Conservation (phyloP, 2,888 invertebrate genomes). For the Plemyria rubiginata region DNA sequence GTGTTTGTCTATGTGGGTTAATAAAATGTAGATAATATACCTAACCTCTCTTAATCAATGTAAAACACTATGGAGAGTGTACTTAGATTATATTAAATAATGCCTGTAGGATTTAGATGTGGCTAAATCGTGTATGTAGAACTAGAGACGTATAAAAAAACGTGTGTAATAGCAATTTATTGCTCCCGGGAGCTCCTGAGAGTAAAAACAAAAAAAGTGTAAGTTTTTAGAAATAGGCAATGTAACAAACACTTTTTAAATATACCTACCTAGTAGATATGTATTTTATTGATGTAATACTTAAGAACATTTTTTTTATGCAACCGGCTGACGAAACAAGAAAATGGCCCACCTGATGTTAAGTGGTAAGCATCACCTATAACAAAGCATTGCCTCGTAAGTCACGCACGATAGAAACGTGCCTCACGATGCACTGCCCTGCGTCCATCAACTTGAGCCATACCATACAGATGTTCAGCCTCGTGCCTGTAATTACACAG, state of each 20-base stretch:
- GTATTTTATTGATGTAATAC: neutral
- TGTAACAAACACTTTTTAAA: neutral
- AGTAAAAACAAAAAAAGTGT: constrained; percentile 57
- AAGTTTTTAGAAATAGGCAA: neutral
- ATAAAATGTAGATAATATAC: neutral
- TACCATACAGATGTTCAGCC: too few relatives aligned
- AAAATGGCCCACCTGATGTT: too few relatives aligned
- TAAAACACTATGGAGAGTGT: neutral
- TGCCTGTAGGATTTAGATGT: constrained; percentile 9
- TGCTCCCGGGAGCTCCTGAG: constrained; percentile 58
- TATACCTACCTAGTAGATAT: constrained; percentile 4
- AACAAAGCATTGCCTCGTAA: too few relatives aligned
- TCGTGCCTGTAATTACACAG: too few relatives aligned
- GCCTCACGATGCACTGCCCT: too few relatives aligned
- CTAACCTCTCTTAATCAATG: too few relatives aligned
- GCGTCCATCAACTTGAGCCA: too few relatives aligned
- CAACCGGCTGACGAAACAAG: too few relatives aligned
- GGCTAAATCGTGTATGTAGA: constrained; percentile 10
- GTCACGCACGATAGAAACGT: too few relatives aligned
- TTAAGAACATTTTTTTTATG: too few relatives aligned
- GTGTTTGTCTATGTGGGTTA: too few relatives aligned
- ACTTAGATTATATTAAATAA: neutral
- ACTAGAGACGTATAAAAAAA: constrained; percentile 28
- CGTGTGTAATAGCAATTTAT: constrained; percentile 50
- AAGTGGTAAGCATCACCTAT: too few relatives aligned